These are phyloP conservation scores for Eutrigla gurnardus DNA, from an alignment of 2,797 vertebrate genomes.

Conservation along the genomic window DNA sequence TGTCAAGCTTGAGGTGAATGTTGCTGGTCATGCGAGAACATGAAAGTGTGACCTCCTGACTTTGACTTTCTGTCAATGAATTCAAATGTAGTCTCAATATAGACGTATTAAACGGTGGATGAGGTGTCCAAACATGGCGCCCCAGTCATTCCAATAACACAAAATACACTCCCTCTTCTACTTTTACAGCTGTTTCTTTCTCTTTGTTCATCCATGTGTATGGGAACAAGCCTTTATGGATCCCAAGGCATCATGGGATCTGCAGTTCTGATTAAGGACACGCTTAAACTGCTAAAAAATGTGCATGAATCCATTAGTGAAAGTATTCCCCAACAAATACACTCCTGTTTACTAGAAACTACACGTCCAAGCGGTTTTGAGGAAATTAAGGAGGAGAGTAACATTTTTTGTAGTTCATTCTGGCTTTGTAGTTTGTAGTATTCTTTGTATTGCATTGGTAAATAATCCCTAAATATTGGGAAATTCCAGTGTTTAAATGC, in stretches of 20 bases:
- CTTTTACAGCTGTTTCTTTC: not conserved
- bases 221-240: too few species aligned
- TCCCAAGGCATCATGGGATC: not conserved
- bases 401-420: too few species aligned
- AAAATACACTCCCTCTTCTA: not conserved
- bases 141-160: not conserved
- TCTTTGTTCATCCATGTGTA: not conserved
- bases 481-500: too few species aligned
- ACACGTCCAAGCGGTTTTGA: not conserved
- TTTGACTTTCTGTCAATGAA: constrained; percentile 1
- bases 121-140: not conserved
- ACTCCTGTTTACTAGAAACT: not conserved
- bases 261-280: not conserved
- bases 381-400: not conserved
- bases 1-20: constrained; percentile 30
- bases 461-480: too few species aligned
- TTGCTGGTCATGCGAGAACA: constrained; percentile 15
- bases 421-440: too few species aligned
- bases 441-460: too few species aligned
- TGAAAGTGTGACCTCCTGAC: constrained; percentile 25
- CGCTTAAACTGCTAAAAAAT: not conserved
- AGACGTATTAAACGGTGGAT: not conserved
- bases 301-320: not conserved
- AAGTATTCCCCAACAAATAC: not conserved
- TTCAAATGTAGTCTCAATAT: not conserved